Evolutionary conservation across 2,797 vertebrate genomes (phyloP).

Genomic region (Myoxocephalus aenaeus): DNA sequence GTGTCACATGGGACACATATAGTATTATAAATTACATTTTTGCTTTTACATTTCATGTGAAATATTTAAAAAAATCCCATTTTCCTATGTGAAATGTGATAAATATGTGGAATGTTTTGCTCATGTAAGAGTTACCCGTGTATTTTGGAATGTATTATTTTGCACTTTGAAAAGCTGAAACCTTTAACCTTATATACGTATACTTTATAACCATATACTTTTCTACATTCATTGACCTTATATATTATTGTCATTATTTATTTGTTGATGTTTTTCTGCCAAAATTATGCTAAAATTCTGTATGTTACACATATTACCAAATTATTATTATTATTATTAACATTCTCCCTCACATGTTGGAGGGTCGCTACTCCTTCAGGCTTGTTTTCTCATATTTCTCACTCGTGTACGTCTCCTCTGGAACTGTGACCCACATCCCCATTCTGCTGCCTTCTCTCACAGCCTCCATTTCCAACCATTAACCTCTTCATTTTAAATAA

Average conservation of each 20-base stretch:
- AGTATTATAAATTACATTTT: neutral
- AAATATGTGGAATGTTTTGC: neutral
- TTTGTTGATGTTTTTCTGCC: neutral
- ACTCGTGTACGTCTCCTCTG: slow-evolving; percentile 3
- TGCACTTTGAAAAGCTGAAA: neutral
- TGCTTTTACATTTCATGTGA: neutral
- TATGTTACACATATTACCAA: neutral
- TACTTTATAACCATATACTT: neutral
- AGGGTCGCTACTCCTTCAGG: neutral
- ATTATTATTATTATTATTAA: neutral
- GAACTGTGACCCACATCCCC: slow-evolving; percentile 50
- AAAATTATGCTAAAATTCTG: neutral
- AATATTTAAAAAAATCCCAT: neutral
- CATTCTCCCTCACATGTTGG: slow-evolving; percentile 68
- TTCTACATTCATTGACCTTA: neutral
- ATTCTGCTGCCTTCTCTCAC: slow-evolving; percentile 12
- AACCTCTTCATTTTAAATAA: slow-evolving; percentile 2
- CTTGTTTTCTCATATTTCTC: neutral
- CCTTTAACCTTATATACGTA: neutral
- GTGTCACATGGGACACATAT: neutral
- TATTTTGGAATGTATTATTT: neutral
- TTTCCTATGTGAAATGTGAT: neutral
- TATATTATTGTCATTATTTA: neutral
- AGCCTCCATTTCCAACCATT: slow-evolving; percentile 7
- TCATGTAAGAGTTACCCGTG: neutral